Percentiles rank a stretch among this genome's conserved stretches.
phyloP scores from a whole-genome alignment of 2,888 invertebrate genomes.

The Nomada ferruginata region DNA sequence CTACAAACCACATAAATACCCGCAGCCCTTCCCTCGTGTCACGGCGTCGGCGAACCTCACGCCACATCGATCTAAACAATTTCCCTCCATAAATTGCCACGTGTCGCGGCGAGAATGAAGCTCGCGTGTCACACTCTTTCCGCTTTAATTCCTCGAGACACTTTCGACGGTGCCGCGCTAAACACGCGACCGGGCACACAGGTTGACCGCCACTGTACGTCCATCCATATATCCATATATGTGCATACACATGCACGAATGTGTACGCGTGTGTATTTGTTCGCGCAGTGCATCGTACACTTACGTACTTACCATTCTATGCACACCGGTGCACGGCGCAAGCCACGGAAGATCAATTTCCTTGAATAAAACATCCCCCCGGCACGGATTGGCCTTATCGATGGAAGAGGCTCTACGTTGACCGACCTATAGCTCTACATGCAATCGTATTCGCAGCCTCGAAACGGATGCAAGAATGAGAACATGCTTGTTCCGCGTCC shows the following conservation, averaged over 20 bases:
- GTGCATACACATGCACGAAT: slow-evolving; percentile 2
- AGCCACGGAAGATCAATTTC: slow-evolving; percentile 62
- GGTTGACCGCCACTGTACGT: background rate
- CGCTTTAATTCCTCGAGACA: slow-evolving; percentile 8
- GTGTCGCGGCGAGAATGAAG: background rate
- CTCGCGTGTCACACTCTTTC: slow-evolving; percentile 10
- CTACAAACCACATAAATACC: background rate
- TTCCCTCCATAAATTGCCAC: slow-evolving; percentile 19
- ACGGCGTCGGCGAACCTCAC: slow-evolving; percentile 9
- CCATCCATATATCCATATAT: too few species aligned
- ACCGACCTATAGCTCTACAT: slow-evolving; percentile 24
- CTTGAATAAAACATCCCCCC: slow-evolving; percentile 68
- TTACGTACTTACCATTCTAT: background rate
- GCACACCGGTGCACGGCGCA: slow-evolving; percentile 1
- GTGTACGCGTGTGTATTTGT: background rate
- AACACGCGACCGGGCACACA: slow-evolving; percentile 34
- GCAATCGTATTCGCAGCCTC: slow-evolving; percentile 32
- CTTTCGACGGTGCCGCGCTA: background rate
- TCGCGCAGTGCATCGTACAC: background rate
- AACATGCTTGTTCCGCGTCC: slow-evolving; percentile 43
- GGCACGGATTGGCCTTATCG: slow-evolving; percentile 60
- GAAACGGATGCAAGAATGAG: slow-evolving; percentile 53
- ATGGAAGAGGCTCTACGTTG: slow-evolving; percentile 45
- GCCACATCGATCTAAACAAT: slow-evolving; percentile 5
- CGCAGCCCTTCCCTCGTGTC: background rate